These are phyloP conservation scores for Andrena minutula DNA, from an alignment of 2,888 invertebrate genomes.

Conservation along the genomic window DNA sequence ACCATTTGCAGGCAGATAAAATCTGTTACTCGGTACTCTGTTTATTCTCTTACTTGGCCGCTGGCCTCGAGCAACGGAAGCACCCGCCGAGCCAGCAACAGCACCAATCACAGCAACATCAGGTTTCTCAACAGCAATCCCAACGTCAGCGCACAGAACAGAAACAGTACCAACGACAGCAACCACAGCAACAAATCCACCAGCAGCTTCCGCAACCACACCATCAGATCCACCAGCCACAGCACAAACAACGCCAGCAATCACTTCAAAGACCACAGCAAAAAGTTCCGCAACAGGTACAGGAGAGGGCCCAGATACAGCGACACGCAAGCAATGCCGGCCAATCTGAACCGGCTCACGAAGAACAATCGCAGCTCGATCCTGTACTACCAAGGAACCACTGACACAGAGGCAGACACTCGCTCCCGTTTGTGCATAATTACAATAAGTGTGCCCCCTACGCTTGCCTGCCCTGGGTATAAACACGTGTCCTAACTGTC, in stretches of 20 bases:
- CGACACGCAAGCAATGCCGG: constrained; percentile 63
- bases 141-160: constrained; percentile 50
- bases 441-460: constrained; percentile 81
- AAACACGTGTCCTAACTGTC: constrained; percentile 52
- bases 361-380: constrained; percentile 71
- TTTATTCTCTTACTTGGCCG: constrained; percentile 99
- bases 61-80: constrained; percentile 91
- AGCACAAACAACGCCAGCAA: constrained; percentile 63
- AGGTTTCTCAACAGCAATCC: constrained; percentile 85
- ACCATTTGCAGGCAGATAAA: constrained; percentile 94
- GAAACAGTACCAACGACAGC: constrained; percentile 69
- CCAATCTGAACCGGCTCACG: constrained; percentile 64
- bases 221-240: constrained; percentile 62
- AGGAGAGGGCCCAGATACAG: constrained; percentile 76
- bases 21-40: constrained; percentile 99
- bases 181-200: constrained; percentile 85
- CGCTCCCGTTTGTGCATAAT: constrained; percentile 81
- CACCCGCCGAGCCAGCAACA: constrained; percentile 74
- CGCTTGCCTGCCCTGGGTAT: constrained; percentile 83
- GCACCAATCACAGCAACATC: constrained; percentile 71
- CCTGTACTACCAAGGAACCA: constrained; percentile 76
- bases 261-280: constrained; percentile 59
- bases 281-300: constrained; percentile 86
- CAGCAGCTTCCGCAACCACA: constrained; percentile 80
- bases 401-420: constrained; percentile 83